A percentile compares a stretch with the other conserved stretches of the same genome.
Conservation (phyloP, 1,140 invertebrate genomes). For the Ceratina australensis region DNA sequence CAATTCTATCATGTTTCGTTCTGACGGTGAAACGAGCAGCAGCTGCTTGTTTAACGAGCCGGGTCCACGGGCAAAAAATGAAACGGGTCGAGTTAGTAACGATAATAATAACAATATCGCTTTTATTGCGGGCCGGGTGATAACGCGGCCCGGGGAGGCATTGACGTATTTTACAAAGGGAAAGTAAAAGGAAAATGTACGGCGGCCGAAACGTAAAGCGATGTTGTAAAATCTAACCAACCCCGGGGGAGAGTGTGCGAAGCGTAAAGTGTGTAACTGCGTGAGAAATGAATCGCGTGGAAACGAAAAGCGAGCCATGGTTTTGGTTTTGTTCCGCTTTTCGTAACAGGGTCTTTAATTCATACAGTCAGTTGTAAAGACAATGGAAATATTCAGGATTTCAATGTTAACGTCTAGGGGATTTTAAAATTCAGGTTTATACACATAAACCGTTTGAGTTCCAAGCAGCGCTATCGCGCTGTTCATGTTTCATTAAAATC, state of each 20-base stretch:
- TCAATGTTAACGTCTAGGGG: too few species aligned
- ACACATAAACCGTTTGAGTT: too few species aligned
- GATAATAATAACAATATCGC: conserved; percentile 17
- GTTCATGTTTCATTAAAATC: too few species aligned
- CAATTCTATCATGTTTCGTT: not conserved
- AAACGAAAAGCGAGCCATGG: not conserved
- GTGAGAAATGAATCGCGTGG: not conserved
- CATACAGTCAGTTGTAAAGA: not conserved
- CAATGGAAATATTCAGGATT: too few species aligned
- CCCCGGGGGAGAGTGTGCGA: not conserved
- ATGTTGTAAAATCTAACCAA: not conserved
- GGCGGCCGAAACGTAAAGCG: not conserved
- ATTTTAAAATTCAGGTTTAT: too few species aligned
- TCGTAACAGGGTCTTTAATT: not conserved
- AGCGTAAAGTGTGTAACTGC: not conserved
- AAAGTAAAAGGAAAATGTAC: not conserved
- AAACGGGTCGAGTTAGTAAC: conserved; percentile 10
- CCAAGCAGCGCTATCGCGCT: too few species aligned
- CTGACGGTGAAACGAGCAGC: not conserved
- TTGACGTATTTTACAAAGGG: not conserved
- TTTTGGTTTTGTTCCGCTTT: not conserved
- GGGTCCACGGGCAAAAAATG: not conserved
- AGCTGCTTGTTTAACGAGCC: not conserved
- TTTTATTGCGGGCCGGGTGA: not conserved
- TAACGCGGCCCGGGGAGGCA: not conserved